These are phyloP conservation scores for Toxotes lorentzi DNA, from an alignment of 2,797 vertebrate genomes.

Conservation along the genomic window DNA sequence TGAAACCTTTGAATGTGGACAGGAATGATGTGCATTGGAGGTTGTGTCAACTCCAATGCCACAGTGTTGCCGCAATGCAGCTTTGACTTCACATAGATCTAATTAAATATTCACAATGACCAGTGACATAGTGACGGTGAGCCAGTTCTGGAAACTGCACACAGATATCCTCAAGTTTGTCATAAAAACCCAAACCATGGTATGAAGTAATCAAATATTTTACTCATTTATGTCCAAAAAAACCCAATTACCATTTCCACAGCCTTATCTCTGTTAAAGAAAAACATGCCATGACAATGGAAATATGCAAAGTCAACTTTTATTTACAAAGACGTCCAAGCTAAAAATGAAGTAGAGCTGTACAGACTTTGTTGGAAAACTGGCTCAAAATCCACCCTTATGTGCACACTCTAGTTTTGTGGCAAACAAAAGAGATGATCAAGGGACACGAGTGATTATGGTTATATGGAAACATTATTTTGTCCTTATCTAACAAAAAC, in stretches of 20 bases:
- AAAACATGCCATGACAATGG: not conserved
- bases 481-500: not conserved
- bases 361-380: not conserved
- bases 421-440: not conserved
- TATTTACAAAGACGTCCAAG: constrained; percentile 5
- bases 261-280: not conserved
- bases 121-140: not conserved
- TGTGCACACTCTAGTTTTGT: not conserved
- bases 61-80: constrained; percentile 41
- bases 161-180: not conserved
- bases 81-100: constrained; percentile 27
- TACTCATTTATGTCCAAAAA: constrained; percentile 4
- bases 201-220: not conserved
- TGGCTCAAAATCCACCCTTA: not conserved
- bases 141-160: not conserved
- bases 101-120: constrained; percentile 53
- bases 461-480: not conserved
- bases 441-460: not conserved
- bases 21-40: constrained; percentile 1
- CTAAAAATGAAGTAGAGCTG: constrained; percentile 3
- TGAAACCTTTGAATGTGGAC: not conserved
- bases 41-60: not conserved
- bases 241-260: not conserved
- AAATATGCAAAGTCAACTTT: constrained; percentile 26
- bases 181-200: not conserved